phyloP scores from a whole-genome alignment of 2,888 invertebrate genomes.

The Auanema freiburgensis region DNA sequence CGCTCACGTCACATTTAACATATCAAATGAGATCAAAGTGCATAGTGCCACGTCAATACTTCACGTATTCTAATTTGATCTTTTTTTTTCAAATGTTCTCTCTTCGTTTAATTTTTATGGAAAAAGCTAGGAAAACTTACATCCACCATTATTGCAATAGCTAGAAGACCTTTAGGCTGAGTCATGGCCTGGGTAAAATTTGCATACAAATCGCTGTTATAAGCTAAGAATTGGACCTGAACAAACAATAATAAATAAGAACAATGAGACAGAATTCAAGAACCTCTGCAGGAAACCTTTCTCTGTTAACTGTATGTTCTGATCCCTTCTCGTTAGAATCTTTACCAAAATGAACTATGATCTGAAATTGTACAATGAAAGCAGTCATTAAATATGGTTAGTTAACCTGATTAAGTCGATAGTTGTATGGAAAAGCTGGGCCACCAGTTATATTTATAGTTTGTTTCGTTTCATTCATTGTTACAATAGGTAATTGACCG shows the following conservation, averaged over 20 bases:
- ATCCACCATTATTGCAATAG: conserved; percentile 89
- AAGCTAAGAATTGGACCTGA: conserved; percentile 96
- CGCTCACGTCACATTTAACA: too few relatives aligned
- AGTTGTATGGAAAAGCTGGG: conserved; percentile 75
- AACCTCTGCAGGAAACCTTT: conserved; percentile 96
- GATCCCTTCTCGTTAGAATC: conserved; percentile 85
- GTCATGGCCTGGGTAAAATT: conserved; percentile 92
- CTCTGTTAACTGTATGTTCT: conserved; percentile 93
- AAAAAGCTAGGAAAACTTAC: conserved; percentile 69
- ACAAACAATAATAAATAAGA: conserved; percentile 64
- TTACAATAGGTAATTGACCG: conserved; percentile 62
- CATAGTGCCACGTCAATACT: too few relatives aligned
- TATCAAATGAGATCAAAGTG: too few relatives aligned
- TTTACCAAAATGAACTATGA: conserved; percentile 80
- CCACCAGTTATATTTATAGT: conserved; percentile 93
- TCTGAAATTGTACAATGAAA: conserved; percentile 22
- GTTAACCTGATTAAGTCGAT: conserved; percentile 54
- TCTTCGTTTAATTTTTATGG: background rate
- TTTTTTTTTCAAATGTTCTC: conserved; percentile 1
- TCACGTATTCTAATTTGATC: background rate
- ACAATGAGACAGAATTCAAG: background rate
- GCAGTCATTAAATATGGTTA: background rate
- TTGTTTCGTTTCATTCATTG: conserved; percentile 44
- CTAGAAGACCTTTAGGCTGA: conserved; percentile 91
- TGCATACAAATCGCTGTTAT: conserved; percentile 93